phyloP scores from a whole-genome alignment of 2,888 invertebrate genomes.

The Aphodius sticticus region DNA sequence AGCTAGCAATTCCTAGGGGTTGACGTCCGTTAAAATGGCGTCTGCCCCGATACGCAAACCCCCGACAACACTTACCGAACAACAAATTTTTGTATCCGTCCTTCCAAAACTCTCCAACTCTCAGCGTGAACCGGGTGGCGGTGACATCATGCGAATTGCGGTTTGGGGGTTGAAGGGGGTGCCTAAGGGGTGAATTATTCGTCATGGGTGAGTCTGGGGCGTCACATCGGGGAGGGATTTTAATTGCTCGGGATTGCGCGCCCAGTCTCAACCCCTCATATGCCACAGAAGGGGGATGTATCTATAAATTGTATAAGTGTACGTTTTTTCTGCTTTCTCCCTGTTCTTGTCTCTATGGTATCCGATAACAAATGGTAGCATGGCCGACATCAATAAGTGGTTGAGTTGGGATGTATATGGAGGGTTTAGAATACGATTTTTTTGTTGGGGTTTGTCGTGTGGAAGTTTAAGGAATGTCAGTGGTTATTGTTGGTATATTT shows the following conservation, averaged over 20 bases:
- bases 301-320: background rate
- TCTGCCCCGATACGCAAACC: slow-evolving; percentile 18
- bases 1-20: background rate
- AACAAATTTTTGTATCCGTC: slow-evolving; percentile 37
- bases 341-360: background rate
- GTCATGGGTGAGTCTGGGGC: slow-evolving; percentile 42
- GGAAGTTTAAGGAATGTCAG: slow-evolving; percentile 10
- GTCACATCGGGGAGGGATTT: slow-evolving; percentile 44
- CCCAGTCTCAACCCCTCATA: slow-evolving; percentile 33
- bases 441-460: slow-evolving; percentile 16
- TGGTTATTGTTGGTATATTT: background rate
- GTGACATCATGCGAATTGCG: slow-evolving; percentile 38
- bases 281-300: slow-evolving; percentile 26
- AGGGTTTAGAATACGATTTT: background rate
- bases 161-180: slow-evolving; percentile 43
- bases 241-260: slow-evolving; percentile 45
- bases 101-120: no score
- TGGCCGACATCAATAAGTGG: slow-evolving; percentile 8
- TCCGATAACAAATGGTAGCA: slow-evolving; percentile 17
- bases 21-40: slow-evolving; percentile 33
- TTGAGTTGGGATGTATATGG: no score
- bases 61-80: slow-evolving; percentile 32
- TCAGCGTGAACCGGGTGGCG: slow-evolving; percentile 6
- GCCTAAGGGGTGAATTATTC: slow-evolving; percentile 43
- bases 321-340: background rate